Evolutionary conservation across 2,113 vertebrate species (phyloP).

Genomic region (Pelvicachromis taeniatus): DNA sequence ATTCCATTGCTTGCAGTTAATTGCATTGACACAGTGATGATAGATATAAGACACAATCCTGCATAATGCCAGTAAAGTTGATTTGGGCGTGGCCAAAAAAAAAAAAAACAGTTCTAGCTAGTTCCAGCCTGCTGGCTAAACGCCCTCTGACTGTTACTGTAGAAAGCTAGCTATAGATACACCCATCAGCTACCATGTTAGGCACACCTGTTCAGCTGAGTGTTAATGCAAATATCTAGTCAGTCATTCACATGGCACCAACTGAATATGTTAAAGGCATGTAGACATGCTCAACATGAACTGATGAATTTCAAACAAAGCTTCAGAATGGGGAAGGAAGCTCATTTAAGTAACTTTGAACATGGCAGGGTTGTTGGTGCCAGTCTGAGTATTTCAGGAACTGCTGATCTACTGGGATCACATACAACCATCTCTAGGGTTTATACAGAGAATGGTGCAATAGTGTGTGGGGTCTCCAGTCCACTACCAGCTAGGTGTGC

Average conservation of each 20-base stretch:
- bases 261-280: not conserved
- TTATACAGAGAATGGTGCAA: not conserved
- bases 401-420: not conserved
- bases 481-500: not conserved
- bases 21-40: not conserved
- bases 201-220: not conserved
- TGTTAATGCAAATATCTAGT: not conserved
- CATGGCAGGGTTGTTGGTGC: not conserved
- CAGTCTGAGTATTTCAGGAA: not conserved
- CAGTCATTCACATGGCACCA: not conserved
- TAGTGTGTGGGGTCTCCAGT: no score
- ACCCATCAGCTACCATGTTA: accelerated
- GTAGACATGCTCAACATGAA: not conserved
- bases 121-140: not conserved
- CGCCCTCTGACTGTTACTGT: not conserved
- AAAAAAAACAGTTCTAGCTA: not conserved
- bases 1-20: not conserved
- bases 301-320: not conserved
- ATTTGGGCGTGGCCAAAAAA: not conserved
- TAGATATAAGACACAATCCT: not conserved
- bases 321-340: not conserved
- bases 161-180: not conserved
- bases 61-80: not conserved
- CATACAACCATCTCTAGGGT: not conserved
- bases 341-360: not conserved